Evolutionary conservation across 2,888 invertebrate species (phyloP), one percentile per base, ranked within the genome.

Genomic region (Euplagia quadripunctaria): DNA sequence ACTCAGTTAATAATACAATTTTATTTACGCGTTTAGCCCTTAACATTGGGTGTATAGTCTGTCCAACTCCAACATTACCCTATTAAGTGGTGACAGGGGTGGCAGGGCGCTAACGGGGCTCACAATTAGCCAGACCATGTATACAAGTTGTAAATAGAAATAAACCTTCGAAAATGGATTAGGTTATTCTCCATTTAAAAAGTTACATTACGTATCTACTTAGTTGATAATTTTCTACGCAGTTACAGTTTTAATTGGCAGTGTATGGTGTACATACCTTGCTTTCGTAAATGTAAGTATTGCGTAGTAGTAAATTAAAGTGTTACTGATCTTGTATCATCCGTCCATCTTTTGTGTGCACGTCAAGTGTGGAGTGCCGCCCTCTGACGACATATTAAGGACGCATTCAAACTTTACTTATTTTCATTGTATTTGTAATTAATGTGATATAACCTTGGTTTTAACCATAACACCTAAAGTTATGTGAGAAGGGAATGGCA

Each of bases 311-410:
- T 63, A 69, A 73, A 80, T 79, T 81, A 75, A 75, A 78, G 9
- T 74, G 76, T 70, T 71, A 74, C 68, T 67, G 65, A 72, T 79
- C 76, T 75, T 76, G 43, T 74, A 78, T 81, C 75, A 17, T 72
- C 65, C 61, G 64, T 68, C 51, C 67, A 83, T 83, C 77, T 82
- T 74, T 68, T 16, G 69, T 49, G 70, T 76, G 68, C 55, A 78
- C 82, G 77, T 75, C 73, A 77, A 76, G 68, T 71, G 75, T 74
- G 14, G 68, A 77, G 73, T 76, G 78, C 64, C 68, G 68, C 31
- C 70, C 74, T 73, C 68, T 84, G 79, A 80, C 76, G 83, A 81
- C 78, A 84, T 68, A 51, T 46, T 14, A 58, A 58, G 20, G 58
- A 58, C 58, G 58, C n/a, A 55, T 20, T 55, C n/a, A 52, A 17